Evolutionary conservation across 1,140 invertebrate species (phyloP).

Genomic region (Lerema accius): DNA sequence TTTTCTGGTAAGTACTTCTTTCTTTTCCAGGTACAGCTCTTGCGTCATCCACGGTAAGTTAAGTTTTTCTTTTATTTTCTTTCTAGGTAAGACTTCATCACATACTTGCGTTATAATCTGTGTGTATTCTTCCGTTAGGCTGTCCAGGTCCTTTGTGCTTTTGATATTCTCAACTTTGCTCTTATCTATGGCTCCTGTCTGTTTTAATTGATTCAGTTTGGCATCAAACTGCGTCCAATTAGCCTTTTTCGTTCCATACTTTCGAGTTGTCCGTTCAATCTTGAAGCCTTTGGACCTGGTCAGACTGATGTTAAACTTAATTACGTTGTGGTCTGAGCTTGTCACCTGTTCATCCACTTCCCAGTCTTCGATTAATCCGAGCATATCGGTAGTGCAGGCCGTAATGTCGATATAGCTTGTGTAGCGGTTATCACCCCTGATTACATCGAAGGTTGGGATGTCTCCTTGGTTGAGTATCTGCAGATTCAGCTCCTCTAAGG

Average conservation of each 20-base stretch:
- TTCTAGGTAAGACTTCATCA: not conserved
- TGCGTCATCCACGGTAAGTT: conserved; percentile 12
- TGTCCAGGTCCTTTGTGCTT: not conserved
- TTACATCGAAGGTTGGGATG: not conserved
- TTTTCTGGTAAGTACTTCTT: not conserved
- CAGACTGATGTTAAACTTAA: not conserved
- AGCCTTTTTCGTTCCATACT: conserved; percentile 21
- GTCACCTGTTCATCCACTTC: not conserved
- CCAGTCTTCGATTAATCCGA: conserved; percentile 2
- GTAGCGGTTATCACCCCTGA: conserved; percentile 1
- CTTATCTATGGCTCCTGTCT: not conserved
- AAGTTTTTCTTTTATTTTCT: not conserved
- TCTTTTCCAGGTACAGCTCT: not conserved
- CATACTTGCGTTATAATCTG: not conserved
- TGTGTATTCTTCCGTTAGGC: not conserved
- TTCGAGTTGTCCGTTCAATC: conserved; percentile 2
- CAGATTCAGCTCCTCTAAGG: not conserved
- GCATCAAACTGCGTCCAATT: conserved; percentile 2
- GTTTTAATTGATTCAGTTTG: not conserved
- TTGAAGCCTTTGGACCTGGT: not conserved
- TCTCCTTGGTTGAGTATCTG: not conserved
- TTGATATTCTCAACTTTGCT: not conserved
- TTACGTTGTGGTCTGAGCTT: conserved; percentile 19
- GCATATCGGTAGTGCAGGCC: not conserved
- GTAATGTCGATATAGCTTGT: conserved; percentile 11